These are phyloP conservation scores for Masnerella sp. DNA, from an alignment of 2,888 invertebrate species.

Conservation along the genomic window DNA sequence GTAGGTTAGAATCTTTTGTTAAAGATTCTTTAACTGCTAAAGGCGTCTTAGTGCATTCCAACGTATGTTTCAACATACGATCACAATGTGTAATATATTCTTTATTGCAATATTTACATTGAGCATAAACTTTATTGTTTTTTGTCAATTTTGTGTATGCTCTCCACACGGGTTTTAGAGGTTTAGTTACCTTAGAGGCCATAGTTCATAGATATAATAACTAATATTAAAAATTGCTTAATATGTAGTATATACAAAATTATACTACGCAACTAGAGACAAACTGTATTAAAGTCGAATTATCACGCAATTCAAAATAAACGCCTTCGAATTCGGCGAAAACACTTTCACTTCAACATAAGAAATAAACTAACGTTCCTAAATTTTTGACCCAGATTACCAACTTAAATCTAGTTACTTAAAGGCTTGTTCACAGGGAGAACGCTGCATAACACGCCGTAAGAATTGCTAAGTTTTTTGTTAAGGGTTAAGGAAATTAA, in stretches of 20 bases:
- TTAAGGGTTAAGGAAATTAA: background rate
- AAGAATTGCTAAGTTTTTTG: background rate
- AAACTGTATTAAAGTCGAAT: too few relatives aligned
- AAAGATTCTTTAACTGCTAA: slow-evolving; percentile 8
- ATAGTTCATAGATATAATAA: too few relatives aligned
- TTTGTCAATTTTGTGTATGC: slow-evolving; percentile 6
- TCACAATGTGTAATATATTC: slow-evolving; percentile 12
- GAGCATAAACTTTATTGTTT: slow-evolving; percentile 12
- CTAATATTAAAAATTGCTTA: too few relatives aligned
- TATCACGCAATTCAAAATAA: too few relatives aligned
- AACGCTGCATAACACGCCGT: too few relatives aligned
- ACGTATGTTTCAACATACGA: slow-evolving; percentile 9
- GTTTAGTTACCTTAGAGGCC: too few relatives aligned
- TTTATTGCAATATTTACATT: slow-evolving; percentile 20
- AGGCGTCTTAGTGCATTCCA: slow-evolving; percentile 5
- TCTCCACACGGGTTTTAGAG: slow-evolving; percentile 4
- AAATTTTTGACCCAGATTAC: background rate
- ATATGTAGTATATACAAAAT: too few relatives aligned
- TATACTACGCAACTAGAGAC: too few relatives aligned
- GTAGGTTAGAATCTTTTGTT: slow-evolving; percentile 1
- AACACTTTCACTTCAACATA: background rate
- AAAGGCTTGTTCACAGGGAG: too few relatives aligned
- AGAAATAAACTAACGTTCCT: background rate
- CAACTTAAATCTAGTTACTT: too few relatives aligned
- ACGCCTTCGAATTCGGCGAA: background rate